phyloP scores from a whole-genome alignment of 1,140 invertebrate genomes.

The Calephelis virginiensis region DNA sequence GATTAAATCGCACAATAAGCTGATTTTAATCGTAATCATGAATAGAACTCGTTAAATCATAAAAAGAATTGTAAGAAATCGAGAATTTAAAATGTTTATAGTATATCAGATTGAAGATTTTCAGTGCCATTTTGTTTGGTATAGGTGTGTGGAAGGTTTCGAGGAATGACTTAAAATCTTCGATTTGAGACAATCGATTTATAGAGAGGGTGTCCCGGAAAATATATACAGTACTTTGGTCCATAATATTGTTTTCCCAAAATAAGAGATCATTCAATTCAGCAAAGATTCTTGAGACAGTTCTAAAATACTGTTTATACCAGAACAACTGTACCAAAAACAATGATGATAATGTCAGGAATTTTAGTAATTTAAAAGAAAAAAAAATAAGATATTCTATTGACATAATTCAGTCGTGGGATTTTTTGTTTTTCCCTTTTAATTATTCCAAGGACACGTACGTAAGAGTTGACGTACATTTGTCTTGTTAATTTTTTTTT shows the following conservation, averaged over 20 bases:
- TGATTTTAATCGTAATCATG: too few species aligned
- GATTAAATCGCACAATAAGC: too few species aligned
- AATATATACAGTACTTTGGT: neutral
- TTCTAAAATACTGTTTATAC: too few species aligned
- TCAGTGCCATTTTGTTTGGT: constrained; percentile 19
- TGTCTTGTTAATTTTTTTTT: too few species aligned
- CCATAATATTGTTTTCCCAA: neutral
- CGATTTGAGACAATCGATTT: constrained; percentile 17
- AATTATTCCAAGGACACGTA: too few species aligned
- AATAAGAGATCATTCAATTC: neutral
- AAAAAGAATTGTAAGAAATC: constrained; percentile 7
- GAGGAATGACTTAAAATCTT: constrained; percentile 18
- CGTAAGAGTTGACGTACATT: too few species aligned
- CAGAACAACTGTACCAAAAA: too few species aligned
- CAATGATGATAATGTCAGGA: too few species aligned
- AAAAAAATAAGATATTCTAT: too few species aligned
- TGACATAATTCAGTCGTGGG: too few species aligned
- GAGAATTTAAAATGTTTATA: constrained; percentile 12
- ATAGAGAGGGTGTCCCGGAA: neutral
- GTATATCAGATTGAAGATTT: constrained; percentile 22
- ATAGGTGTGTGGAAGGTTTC: neutral
- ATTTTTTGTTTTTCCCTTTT: too few species aligned
- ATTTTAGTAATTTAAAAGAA: too few species aligned
- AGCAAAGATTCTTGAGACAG: neutral
- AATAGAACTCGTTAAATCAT: constrained; percentile 3